Conservation (phyloP, 2,797 vertebrate species). For the Helostoma temminkii region DNA sequence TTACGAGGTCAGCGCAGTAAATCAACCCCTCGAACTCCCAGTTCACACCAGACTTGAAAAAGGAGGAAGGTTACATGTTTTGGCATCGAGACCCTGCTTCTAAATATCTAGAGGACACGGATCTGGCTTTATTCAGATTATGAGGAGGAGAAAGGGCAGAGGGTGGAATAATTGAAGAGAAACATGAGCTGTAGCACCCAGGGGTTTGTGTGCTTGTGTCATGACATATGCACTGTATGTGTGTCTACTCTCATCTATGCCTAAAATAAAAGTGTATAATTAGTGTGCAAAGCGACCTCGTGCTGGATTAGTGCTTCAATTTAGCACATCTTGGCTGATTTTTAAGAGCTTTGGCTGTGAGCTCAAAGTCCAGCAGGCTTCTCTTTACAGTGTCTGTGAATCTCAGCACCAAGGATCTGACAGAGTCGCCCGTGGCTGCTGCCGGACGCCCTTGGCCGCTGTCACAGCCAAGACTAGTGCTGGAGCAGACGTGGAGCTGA, state of each 20-base stretch:
- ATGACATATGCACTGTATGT: conserved; percentile 34
- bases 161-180: conserved; percentile 75
- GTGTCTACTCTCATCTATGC: conserved; percentile 45
- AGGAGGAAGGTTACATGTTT: conserved; percentile 70
- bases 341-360: conserved; percentile 42
- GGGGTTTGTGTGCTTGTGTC: conserved; percentile 43
- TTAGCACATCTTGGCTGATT: conserved; percentile 64
- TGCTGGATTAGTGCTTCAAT: conserved; percentile 59
- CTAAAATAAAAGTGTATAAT: conserved; percentile 56
- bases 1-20: conserved; percentile 52
- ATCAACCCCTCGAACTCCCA: conserved; percentile 44
- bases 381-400: conserved; percentile 62
- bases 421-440: conserved; percentile 68
- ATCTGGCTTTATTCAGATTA: conserved; percentile 70
- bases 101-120: conserved; percentile 77
- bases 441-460: conserved; percentile 68
- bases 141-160: conserved; percentile 60
- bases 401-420: conserved; percentile 70
- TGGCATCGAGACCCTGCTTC: conserved; percentile 61
- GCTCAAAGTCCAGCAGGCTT: conserved; percentile 64
- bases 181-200: conserved; percentile 66
- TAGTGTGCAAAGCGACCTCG: conserved; percentile 41
- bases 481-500: conserved; percentile 74
- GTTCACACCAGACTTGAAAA: conserved; percentile 52
- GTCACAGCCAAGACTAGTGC: conserved; percentile 73